Percentiles rank a stretch among this genome's conserved stretches.
phyloP scores from a whole-genome alignment of 2,797 vertebrate species.

The Myiotriccus ornatus region DNA sequence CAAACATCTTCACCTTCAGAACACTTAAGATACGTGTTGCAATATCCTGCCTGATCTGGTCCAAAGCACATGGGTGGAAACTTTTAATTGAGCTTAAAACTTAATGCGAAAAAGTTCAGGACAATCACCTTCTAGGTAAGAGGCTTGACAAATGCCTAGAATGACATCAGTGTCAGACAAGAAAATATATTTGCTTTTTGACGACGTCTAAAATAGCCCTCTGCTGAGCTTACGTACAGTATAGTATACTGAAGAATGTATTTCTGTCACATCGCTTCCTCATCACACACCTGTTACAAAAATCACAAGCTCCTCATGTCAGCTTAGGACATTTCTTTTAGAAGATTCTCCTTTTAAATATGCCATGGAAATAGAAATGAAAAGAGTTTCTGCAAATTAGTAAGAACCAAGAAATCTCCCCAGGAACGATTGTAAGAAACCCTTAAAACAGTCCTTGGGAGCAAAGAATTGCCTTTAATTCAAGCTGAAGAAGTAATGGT shows the following conservation, averaged over 20 bases:
- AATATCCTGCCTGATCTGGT: background rate
- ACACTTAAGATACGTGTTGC: background rate
- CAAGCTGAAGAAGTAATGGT: background rate
- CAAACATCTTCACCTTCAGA: background rate
- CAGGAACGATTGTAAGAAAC: background rate
- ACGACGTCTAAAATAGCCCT: background rate
- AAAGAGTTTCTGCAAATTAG: slow-evolving; percentile 14
- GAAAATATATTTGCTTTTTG: background rate
- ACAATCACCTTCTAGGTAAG: background rate
- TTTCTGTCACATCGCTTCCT: background rate
- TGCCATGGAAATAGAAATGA: background rate
- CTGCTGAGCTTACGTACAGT: background rate
- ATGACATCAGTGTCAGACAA: background rate
- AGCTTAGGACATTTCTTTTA: background rate
- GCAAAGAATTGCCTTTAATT: slow-evolving; percentile 31
- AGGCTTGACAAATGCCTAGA: background rate
- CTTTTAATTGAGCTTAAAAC: background rate
- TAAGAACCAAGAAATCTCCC: background rate
- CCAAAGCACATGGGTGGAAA: background rate
- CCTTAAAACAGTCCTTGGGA: background rate
- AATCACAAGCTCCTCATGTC: background rate
- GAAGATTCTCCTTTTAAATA: slow-evolving; percentile 21
- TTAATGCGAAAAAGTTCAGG: background rate
- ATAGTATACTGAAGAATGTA: background rate
- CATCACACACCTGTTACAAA: background rate